A percentile compares a stretch with the other conserved stretches of the same genome.
Conservation (phyloP, 2,113 vertebrate genomes). For the Ctenomys sociabilis region DNA sequence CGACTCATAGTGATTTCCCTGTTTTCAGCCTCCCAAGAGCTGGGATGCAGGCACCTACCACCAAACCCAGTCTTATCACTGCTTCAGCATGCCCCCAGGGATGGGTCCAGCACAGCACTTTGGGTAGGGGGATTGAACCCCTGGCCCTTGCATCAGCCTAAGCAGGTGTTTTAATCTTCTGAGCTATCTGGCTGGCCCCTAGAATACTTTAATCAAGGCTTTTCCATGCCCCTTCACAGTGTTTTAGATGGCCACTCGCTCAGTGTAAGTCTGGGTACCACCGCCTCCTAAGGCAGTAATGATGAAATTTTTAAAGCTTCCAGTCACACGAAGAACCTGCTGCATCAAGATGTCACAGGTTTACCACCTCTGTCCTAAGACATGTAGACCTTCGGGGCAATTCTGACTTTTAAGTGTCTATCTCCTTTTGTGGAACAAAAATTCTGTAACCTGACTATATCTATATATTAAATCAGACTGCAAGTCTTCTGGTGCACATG, state of each 20-base stretch:
- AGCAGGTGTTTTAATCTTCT: no score
- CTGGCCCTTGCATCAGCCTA: no score
- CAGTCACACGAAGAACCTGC: background rate
- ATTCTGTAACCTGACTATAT: background rate
- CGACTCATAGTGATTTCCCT: no score
- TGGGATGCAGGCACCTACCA: no score
- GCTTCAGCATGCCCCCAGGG: no score
- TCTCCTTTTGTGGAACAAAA: background rate
- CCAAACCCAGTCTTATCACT: no score
- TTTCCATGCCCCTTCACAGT: background rate
- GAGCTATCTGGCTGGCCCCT: no score
- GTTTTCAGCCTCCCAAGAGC: no score
- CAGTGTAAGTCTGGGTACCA: background rate
- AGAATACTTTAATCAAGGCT: background rate
- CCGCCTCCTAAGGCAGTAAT: background rate
- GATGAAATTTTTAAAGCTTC: background rate
- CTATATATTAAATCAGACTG: background rate
- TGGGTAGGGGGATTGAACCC: no score
- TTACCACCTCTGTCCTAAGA: background rate
- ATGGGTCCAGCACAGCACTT: no score
- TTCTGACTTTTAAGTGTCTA: background rate
- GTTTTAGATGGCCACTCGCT: background rate
- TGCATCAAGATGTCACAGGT: background rate
- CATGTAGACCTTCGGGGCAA: background rate
- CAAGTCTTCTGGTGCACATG: background rate